Evolutionary conservation across 2,797 vertebrate species (phyloP).

Genomic region (Lagodon rhomboides): DNA sequence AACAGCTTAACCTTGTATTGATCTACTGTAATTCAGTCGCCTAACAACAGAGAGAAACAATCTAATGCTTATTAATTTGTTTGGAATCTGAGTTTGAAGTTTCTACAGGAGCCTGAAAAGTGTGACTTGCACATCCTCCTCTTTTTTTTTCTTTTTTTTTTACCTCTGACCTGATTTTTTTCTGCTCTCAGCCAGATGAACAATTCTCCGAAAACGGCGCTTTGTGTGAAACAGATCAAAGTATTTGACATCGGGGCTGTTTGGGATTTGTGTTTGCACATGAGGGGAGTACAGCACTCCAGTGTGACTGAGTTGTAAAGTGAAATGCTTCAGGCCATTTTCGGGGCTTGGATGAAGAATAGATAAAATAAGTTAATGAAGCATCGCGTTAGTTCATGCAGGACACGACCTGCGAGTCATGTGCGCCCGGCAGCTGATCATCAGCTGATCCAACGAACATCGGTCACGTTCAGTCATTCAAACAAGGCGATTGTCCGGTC

Average conservation of each 20-base stretch:
- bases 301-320: constrained; percentile 34
- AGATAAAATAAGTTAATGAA: constrained; percentile 64
- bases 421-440: constrained; percentile 60
- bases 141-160: too few species aligned
- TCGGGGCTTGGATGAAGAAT: constrained; percentile 58
- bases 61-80: constrained; percentile 20
- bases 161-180: constrained; percentile 5
- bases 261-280: constrained; percentile 22
- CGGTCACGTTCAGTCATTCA: constrained; percentile 48
- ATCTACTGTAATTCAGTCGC: constrained; percentile 24
- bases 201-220: constrained; percentile 24
- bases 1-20: constrained; percentile 43
- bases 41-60: constrained; percentile 27
- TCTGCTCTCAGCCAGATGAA: constrained; percentile 20
- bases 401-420: constrained; percentile 50
- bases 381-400: constrained; percentile 61
- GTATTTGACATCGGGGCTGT: constrained; percentile 28
- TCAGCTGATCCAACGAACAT: constrained; percentile 68
- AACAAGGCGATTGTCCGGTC: constrained; percentile 35
- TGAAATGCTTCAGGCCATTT: constrained; percentile 40
- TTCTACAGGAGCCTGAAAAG: neutral
- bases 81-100: constrained; percentile 20
- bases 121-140: constrained; percentile 9
- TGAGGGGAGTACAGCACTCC: constrained; percentile 31
- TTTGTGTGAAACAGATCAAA: constrained; percentile 41